These are phyloP conservation scores for Hylaeus volcanicus DNA, from an alignment of 1,140 invertebrate genomes.

Conservation along the genomic window DNA sequence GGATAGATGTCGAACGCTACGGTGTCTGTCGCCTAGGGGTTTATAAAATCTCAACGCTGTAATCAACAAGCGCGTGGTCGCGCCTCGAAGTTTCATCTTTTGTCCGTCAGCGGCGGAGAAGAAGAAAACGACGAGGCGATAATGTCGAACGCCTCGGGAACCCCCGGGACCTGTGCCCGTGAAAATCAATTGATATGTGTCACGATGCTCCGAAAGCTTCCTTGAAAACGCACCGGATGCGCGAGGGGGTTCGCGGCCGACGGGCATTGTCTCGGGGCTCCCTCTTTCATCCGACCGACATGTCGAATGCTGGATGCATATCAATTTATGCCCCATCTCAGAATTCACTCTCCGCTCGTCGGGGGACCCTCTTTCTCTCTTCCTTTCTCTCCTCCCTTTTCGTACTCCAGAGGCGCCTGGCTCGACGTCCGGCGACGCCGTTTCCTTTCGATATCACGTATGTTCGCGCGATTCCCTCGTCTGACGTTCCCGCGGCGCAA, in stretches of 20 bases:
- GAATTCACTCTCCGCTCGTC: slow-evolving; percentile 58
- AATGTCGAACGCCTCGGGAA: slow-evolving; percentile 48
- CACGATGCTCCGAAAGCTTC: slow-evolving; percentile 71
- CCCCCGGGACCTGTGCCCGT: slow-evolving; percentile 51
- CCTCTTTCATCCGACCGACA: slow-evolving; percentile 77
- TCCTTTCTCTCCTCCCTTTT: slow-evolving; percentile 49
- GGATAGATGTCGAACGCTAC: too few species aligned
- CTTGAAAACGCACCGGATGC: slow-evolving; percentile 77
- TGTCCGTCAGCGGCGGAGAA: not conserved
- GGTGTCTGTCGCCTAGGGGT: too few species aligned
- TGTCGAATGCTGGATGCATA: slow-evolving; percentile 75
- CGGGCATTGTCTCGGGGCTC: slow-evolving; percentile 72
- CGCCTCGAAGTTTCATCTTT: slow-evolving; percentile 33
- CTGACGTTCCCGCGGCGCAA: slow-evolving; percentile 29
- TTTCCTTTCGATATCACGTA: slow-evolving; percentile 59
- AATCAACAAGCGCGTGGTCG: too few species aligned
- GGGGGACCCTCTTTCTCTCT: slow-evolving; percentile 38
- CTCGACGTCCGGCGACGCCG: slow-evolving; percentile 44
- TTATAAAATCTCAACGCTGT: too few species aligned
- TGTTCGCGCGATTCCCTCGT: slow-evolving; percentile 41
- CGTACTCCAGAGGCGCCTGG: slow-evolving; percentile 39
- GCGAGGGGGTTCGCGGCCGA: slow-evolving; percentile 67
- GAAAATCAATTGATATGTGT: slow-evolving; percentile 79
- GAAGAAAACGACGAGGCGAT: slow-evolving; percentile 32
- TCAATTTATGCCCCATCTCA: slow-evolving; percentile 70